A percentile compares a stretch with the other conserved stretches of the same genome.
Evolutionary conservation across 30 jellyfish, hydroid and myxozoan genomes (phyloP).

Genomic region (Pelagia noctiluca): DNA sequence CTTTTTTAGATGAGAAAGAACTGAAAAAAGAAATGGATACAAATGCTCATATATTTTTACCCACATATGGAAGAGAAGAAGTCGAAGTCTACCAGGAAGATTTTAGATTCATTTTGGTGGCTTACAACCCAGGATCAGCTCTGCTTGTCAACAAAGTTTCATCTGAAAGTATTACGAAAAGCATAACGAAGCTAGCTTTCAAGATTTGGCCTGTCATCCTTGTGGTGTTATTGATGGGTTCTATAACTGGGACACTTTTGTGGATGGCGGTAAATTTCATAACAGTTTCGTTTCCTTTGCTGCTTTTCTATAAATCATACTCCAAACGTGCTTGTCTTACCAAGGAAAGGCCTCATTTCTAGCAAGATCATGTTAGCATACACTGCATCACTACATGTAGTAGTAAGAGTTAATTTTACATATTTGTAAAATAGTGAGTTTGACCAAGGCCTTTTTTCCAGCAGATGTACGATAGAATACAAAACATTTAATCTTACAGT

Average conservation of each 20-base stretch:
- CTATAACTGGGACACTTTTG: slow-evolving; percentile 53
- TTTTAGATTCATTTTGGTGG: slow-evolving; percentile 46
- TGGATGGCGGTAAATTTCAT: slow-evolving; percentile 85
- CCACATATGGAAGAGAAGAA: slow-evolving; percentile 52
- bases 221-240: slow-evolving; percentile 61
- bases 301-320: no score
- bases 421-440: no score
- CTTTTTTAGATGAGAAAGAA: slow-evolving; percentile 48
- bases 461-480: no score
- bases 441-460: no score
- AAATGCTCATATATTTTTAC: slow-evolving; percentile 72
- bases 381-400: no score
- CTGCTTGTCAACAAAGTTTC: slow-evolving; percentile 41
- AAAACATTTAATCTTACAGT: no score
- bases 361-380: no score
- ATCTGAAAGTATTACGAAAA: slow-evolving; percentile 31
- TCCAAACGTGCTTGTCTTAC: no score
- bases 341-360: no score
- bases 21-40: slow-evolving; percentile 35
- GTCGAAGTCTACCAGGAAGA: slow-evolving; percentile 45
- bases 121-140: slow-evolving; percentile 73
- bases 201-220: slow-evolving; percentile 81
- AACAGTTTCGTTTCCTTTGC: no score
- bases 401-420: no score
- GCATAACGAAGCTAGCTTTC: slow-evolving; percentile 26